Base-by-base conservation (phyloP, 2,113 vertebrate genomes). In the Hemiprocne comata region DNA sequence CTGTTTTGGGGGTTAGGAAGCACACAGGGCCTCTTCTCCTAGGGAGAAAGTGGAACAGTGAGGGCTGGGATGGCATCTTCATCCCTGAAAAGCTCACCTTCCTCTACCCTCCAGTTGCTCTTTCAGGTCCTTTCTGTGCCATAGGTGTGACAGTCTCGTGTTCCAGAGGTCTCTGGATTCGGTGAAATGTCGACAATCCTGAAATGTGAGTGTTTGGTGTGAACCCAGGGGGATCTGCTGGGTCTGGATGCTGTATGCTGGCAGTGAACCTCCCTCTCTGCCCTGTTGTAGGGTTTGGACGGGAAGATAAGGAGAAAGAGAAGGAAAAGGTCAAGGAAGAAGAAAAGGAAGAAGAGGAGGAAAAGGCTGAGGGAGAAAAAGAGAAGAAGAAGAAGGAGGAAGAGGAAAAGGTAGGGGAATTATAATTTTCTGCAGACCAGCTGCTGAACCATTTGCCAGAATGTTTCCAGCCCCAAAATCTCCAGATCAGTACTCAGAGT, bases 251-350 rank as follows among this genome's bases (percentile, higher is more conserved):
- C 75, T 78, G 67, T 87, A 12, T 4, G 21, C 73, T 83, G 54
- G 62, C 17, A 73, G 36, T 17, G 46, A 79, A 33, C 34, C 34
- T 53, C 23, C 58, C 53, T 71, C 33, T 66, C 9, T 80, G 72
- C 24, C 34, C 26, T 42, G 46, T 33, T 13, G 7, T 21, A 97
- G 97, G 92, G 83, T 97, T 97, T 95, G 97, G 97, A 71, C 94
- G 94, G 88, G 96, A 96, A 17, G 96, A 97, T 29, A 96, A 96
- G 71, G 95, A 97, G 12, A 83, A 23, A 48, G 92, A 97, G 44
- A 95, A 94, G 71, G 72, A 89, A 24, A 69, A 81, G 62, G 73
- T 90, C 18, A 48, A 48, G 48, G 50, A 95, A 53, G 62, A 96
- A 58, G 90, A 94, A 51, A 17, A 65, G 58, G 72, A 90, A 88